phyloP scores from a whole-genome alignment of 2,797 vertebrate genomes.

The Artibeus lituratus region DNA sequence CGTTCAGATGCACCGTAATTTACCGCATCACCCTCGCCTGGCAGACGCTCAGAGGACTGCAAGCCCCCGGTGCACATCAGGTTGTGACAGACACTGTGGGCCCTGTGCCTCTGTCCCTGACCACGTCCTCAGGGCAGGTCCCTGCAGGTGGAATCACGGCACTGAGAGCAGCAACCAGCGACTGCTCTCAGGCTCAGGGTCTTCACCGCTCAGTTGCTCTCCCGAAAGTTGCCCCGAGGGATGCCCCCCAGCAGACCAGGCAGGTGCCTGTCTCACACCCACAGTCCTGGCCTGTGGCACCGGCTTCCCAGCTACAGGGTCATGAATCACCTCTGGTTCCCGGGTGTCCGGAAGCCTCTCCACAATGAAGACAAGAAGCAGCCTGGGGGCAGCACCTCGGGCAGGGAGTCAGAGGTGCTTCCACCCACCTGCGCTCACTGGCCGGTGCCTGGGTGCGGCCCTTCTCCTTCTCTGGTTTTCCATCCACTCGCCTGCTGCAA shows the following conservation, averaged over 20 bases:
- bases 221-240: background rate
- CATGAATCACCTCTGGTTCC: background rate
- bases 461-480: background rate
- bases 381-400: fast-evolving
- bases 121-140: background rate
- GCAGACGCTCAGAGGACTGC: background rate
- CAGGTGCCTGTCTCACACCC: fast-evolving
- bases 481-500: fast-evolving
- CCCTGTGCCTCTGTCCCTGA: background rate
- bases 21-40: background rate
- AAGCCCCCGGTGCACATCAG: background rate
- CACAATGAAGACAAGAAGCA: background rate
- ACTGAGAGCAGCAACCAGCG: fast-evolving
- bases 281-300: background rate
- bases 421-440: background rate
- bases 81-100: fast-evolving
- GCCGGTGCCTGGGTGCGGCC: fast-evolving
- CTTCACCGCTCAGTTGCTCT: background rate
- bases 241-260: fast-evolving
- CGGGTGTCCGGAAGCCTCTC: background rate
- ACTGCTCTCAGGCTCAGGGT: background rate
- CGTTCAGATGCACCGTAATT: constrained; percentile 33
- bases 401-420: background rate
- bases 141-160: too few relatives aligned
- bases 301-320: background rate